Evolutionary conservation across 2,888 invertebrate species (phyloP).

Genomic region (Hipparchia semele): DNA sequence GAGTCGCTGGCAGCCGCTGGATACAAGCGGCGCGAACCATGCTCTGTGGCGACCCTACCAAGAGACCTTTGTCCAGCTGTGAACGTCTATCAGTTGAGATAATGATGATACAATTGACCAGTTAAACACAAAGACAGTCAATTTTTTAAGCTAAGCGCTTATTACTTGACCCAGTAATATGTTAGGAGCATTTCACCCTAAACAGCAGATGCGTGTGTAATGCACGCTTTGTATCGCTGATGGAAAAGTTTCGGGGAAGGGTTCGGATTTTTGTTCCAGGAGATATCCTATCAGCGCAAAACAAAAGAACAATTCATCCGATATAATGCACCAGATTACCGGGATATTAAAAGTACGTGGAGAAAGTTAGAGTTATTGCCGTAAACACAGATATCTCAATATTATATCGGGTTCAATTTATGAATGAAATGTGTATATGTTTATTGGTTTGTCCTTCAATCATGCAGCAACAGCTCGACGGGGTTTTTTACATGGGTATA

Average conservation of each 20-base stretch:
- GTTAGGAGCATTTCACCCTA: conserved; percentile 55
- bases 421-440: no score
- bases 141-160: conserved; percentile 26
- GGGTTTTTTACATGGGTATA: no score
- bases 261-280: conserved; percentile 46
- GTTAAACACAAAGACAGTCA: neutral
- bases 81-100: no score
- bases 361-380: neutral
- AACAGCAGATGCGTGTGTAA: conserved; percentile 58
- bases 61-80: no score
- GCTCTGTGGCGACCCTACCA: no score
- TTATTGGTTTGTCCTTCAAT: no score
- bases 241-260: conserved; percentile 68
- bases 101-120: no score
- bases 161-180: conserved; percentile 47
- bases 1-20: no score
- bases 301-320: conserved; percentile 44
- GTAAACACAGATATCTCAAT: neutral
- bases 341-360: conserved; percentile 21
- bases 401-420: no score
- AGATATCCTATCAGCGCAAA: conserved; percentile 41
- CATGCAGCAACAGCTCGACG: no score
- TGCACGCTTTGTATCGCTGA: conserved; percentile 62
- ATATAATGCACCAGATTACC: conserved; percentile 37
- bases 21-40: no score